Conservation (phyloP, 2,888 invertebrate species). For the Lymantria monacha region DNA sequence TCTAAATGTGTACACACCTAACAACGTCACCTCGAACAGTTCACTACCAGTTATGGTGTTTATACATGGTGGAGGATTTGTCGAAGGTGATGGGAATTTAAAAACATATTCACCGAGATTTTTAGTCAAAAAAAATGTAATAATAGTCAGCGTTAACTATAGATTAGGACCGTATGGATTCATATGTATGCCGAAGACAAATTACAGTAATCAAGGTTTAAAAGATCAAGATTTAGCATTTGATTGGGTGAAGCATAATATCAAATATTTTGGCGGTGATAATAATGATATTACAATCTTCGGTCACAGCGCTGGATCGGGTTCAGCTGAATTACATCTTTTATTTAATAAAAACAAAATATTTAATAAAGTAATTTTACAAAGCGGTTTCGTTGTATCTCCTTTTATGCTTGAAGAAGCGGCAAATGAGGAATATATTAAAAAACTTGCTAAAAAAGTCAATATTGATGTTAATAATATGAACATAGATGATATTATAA, state of each 20-base stretch:
- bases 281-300: slow-evolving; percentile 23
- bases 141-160: slow-evolving; percentile 5
- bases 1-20: slow-evolving; percentile 5
- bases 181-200: background rate
- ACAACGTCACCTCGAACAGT: background rate
- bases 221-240: slow-evolving; percentile 38
- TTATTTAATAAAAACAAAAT: slow-evolving; percentile 30
- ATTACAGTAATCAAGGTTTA: slow-evolving; percentile 38
- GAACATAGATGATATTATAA: background rate
- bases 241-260: slow-evolving; percentile 40
- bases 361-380: slow-evolving; percentile 32
- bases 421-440: slow-evolving; percentile 6
- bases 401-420: slow-evolving; percentile 13
- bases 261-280: slow-evolving; percentile 38
- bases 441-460: slow-evolving; percentile 12
- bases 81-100: background rate
- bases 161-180: slow-evolving; percentile 8
- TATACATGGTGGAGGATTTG: slow-evolving; percentile 7
- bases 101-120: background rate
- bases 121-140: background rate
- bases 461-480: background rate
- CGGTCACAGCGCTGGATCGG: slow-evolving; percentile 37
- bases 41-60: slow-evolving; percentile 9
- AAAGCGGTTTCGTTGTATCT: slow-evolving; percentile 20
- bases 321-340: slow-evolving; percentile 32